Conservation (phyloP, 2,888 invertebrate genomes). For the Mythimna ferrago region DNA sequence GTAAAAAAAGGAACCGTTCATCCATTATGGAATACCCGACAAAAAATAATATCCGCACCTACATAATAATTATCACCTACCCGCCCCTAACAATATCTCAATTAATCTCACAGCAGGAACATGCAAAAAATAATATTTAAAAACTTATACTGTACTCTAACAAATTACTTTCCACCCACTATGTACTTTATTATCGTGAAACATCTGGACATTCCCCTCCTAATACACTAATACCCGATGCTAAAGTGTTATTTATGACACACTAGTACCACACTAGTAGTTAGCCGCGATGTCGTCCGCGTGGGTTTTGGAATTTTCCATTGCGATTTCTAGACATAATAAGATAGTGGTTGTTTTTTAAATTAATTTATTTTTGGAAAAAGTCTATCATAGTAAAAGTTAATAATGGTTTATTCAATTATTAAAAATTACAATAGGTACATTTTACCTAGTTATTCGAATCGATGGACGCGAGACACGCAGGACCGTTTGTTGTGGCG, state of each 20-base stretch:
- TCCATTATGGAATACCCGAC: neutral
- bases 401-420: no score
- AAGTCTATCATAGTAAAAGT: no score
- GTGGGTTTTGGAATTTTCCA: neutral
- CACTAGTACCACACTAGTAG: conserved; percentile 55
- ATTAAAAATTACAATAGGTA: no score
- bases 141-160: conserved; percentile 60
- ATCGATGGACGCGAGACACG: no score
- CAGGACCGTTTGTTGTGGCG: no score
- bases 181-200: conserved; percentile 53
- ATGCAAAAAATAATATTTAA: conserved; percentile 49
- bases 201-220: conserved; percentile 64
- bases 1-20: neutral
- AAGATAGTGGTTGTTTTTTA: no score
- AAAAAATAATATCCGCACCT: neutral
- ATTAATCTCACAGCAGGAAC: conserved; percentile 53
- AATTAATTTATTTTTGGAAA: no score
- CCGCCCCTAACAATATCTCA: conserved; percentile 19
- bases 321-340: neutral
- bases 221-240: conserved; percentile 56
- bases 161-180: conserved; percentile 59
- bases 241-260: conserved; percentile 75
- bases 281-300: neutral
- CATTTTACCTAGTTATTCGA: no score
- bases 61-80: conserved; percentile 18